Conservation (phyloP, 2,113 vertebrate genomes). For the Bos javanicus region DNA sequence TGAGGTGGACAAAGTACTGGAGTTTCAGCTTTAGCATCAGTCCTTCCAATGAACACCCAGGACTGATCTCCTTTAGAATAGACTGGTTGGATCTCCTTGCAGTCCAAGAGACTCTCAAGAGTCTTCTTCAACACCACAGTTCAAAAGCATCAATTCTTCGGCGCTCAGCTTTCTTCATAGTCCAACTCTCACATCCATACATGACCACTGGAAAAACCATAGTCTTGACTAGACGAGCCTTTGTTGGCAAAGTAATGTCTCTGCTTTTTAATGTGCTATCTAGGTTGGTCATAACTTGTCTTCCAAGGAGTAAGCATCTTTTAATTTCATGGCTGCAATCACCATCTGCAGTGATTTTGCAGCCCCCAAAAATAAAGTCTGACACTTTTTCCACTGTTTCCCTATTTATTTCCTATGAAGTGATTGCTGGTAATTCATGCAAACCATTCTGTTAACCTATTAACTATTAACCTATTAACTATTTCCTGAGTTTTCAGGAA, state of each 20-base stretch:
- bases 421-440: background rate
- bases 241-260: background rate
- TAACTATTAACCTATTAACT: background rate
- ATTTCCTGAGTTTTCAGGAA: background rate
- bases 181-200: background rate
- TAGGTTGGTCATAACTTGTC: too few species aligned
- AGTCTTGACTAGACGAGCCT: background rate
- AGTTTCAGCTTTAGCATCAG: background rate
- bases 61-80: background rate
- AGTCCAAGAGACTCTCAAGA: background rate
- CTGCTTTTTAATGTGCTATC: too few species aligned
- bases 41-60: background rate
- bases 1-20: background rate
- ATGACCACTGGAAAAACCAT: background rate
- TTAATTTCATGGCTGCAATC: too few species aligned
- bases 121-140: background rate
- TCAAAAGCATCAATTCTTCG: background rate
- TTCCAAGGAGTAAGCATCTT: too few species aligned
- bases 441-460: constrained; percentile 2
- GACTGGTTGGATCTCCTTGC: background rate
- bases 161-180: background rate
- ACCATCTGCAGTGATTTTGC: too few species aligned
- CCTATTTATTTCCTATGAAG: too few species aligned
- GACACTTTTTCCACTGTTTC: too few species aligned
- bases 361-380: too few species aligned